Conservation (phyloP, 2,113 vertebrate genomes). For the Forbesichthys agassizii region DNA sequence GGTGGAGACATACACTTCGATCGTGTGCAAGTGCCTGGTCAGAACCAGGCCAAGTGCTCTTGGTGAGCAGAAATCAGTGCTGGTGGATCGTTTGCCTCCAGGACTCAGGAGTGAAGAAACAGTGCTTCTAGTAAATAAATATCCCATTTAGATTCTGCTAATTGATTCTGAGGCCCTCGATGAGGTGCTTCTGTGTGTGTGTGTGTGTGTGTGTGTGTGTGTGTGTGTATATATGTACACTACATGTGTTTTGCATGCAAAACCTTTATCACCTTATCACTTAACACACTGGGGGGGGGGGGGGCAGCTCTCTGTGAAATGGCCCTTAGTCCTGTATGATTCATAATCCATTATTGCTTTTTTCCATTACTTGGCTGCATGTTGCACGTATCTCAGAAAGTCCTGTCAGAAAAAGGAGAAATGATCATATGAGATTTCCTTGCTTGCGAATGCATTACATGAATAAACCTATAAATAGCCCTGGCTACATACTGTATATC, state of each 20-base stretch:
- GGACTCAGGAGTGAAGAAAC: conserved; percentile 6
- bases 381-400: background rate
- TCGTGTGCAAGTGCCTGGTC: conserved; percentile 17
- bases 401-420: background rate
- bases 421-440: background rate
- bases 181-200: conserved; percentile 11
- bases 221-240: background rate
- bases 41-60: conserved; percentile 47
- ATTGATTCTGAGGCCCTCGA: conserved; percentile 61
- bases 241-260: background rate
- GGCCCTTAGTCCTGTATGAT: no score
- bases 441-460: background rate
- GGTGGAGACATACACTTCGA: background rate
- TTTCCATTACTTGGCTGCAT: background rate
- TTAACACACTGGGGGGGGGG: no score
- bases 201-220: background rate
- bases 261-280: background rate
- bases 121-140: conserved; percentile 58
- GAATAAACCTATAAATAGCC: background rate
- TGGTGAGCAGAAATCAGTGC: conserved; percentile 66
- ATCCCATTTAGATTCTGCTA: conserved; percentile 63
- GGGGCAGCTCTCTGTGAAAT: no score
- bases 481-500: background rate
- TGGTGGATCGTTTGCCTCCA: conserved; percentile 64
- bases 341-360: no score